Percentiles rank a stretch among this genome's conserved stretches.
phyloP scores from a whole-genome alignment of 2,797 vertebrate species.

The Hafferia zeledoni region DNA sequence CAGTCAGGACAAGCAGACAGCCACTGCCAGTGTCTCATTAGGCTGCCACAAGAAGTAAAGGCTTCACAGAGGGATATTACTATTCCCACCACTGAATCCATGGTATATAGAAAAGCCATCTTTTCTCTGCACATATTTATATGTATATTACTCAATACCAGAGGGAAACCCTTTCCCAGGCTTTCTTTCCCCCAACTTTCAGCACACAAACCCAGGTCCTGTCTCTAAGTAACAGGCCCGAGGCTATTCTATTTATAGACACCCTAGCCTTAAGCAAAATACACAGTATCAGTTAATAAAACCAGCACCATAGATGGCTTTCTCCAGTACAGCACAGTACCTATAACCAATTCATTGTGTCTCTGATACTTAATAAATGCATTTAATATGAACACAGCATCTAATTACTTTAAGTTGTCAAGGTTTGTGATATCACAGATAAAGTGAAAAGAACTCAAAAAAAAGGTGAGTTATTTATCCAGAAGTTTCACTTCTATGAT shows the following conservation, averaged over 20 bases:
- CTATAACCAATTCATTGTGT: not conserved
- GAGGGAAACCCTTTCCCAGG: not conserved
- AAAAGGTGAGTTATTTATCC: not conserved
- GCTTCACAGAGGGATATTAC: not conserved
- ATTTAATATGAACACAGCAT: not conserved
- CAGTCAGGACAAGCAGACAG: slow-evolving; percentile 15
- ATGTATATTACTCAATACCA: not conserved
- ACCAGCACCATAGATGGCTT: not conserved
- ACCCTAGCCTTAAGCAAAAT: slow-evolving; percentile 8
- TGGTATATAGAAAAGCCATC: not conserved
- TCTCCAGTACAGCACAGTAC: not conserved
- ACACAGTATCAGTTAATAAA: not conserved
- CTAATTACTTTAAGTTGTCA: not conserved
- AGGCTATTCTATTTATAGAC: slow-evolving; percentile 29
- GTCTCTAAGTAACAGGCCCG: not conserved
- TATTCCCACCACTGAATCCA: slow-evolving; percentile 6
- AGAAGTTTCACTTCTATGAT: not conserved
- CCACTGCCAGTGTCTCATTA: slow-evolving; percentile 24
- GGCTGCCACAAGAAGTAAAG: not conserved
- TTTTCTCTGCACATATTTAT: not conserved
- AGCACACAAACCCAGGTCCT: not conserved
- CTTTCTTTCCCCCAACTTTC: not conserved
- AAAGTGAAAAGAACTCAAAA: not conserved
- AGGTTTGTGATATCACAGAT: not conserved
- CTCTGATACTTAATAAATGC: not conserved